These are phyloP conservation scores for Scelioninae gen. 2 DNA, from an alignment of 2,888 invertebrate genomes.

Conservation along the genomic window DNA sequence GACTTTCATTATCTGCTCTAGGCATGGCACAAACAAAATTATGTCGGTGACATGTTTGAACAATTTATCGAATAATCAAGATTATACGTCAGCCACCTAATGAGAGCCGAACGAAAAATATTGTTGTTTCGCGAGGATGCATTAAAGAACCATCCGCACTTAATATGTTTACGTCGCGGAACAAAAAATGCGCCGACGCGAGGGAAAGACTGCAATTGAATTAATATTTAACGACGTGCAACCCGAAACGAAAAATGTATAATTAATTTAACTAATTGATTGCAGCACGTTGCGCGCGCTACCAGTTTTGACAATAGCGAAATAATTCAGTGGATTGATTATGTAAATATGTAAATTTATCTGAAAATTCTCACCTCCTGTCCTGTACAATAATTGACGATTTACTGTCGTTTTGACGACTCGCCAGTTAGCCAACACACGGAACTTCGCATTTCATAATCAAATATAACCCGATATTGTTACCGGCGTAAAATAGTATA, in stretches of 20 bases:
- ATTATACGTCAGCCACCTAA: constrained; percentile 29
- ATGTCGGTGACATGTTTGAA: constrained; percentile 61
- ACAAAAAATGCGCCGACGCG: background rate
- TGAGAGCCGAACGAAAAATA: constrained; percentile 48
- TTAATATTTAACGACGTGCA: constrained; percentile 1
- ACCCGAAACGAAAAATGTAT: constrained; percentile 7
- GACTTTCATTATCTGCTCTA: constrained; percentile 62
- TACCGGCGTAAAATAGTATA: constrained; percentile 39
- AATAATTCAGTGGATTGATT: constrained; percentile 42
- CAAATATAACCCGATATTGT: constrained; percentile 42
- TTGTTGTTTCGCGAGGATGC: constrained; percentile 8
- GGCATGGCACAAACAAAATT: constrained; percentile 59
- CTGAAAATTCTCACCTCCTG: constrained; percentile 55
- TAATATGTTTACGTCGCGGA: background rate
- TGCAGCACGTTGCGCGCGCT: constrained; percentile 13
- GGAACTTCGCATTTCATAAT: constrained; percentile 37
- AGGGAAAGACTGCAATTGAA: background rate
- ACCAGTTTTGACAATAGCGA: constrained; percentile 16
- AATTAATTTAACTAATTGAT: constrained; percentile 41
- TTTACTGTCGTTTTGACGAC: constrained; percentile 49
- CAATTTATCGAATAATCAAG: constrained; percentile 55
- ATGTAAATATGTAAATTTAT: constrained; percentile 55
- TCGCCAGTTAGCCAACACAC: constrained; percentile 14
- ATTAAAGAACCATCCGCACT: background rate
- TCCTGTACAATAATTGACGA: constrained; percentile 48